A percentile compares a stretch with the other conserved stretches of the same genome.
Conservation (phyloP, 2,113 vertebrate species). For the Tursiops truncatus region DNA sequence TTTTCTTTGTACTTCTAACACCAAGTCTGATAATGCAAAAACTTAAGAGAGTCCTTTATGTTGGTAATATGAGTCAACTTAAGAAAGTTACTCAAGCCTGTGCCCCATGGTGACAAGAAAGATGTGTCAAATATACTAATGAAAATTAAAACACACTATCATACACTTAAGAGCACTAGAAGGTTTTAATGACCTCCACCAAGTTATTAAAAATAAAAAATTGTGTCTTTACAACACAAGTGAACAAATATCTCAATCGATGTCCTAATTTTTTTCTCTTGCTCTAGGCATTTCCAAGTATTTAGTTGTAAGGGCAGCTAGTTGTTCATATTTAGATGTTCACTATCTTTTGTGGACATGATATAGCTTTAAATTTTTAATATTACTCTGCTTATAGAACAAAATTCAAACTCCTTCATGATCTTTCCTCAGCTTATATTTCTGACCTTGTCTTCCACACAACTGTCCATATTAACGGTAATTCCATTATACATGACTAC, state of each 20-base stretch:
- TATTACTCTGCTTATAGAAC: background rate
- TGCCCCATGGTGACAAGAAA: background rate
- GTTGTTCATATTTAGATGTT: background rate
- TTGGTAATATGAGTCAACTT: background rate
- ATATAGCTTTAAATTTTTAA: background rate
- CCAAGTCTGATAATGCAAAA: background rate
- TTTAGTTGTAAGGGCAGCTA: background rate
- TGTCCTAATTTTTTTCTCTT: background rate
- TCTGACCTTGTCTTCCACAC: background rate
- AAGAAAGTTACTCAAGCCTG: background rate
- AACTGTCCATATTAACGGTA: background rate
- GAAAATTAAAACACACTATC: background rate
- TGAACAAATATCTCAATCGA: background rate
- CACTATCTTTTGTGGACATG: background rate
- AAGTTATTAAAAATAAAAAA: background rate
- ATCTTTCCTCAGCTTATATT: background rate
- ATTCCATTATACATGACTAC: background rate
- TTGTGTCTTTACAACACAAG: background rate
- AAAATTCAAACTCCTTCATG: background rate
- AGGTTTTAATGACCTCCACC: background rate
- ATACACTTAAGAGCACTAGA: background rate
- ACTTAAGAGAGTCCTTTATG: background rate
- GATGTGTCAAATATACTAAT: background rate
- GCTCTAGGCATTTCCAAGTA: background rate
- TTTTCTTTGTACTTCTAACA: background rate